Evolutionary conservation across 1,140 invertebrate genomes (phyloP).

Genomic region (Belonocnema kinseyi): DNA sequence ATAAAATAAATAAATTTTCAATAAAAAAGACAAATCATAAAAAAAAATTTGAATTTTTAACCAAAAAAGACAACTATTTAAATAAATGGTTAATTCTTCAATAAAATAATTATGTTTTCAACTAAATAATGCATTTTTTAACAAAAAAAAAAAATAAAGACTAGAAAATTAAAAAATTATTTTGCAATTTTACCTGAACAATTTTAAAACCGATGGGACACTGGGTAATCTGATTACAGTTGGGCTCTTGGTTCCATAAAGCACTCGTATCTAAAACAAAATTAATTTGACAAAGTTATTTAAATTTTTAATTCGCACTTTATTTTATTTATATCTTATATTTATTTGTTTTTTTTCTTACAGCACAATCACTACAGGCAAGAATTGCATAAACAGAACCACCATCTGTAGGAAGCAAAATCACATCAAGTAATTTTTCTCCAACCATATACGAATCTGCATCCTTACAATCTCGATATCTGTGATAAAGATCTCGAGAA

Average conservation of each 20-base stretch:
- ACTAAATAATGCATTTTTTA: too few relatives aligned
- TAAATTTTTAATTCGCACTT: not conserved
- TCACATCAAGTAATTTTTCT: slow-evolving; percentile 87
- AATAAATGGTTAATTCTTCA: too few relatives aligned
- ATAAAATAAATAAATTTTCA: too few relatives aligned
- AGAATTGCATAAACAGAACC: slow-evolving; percentile 62
- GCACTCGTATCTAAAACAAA: slow-evolving; percentile 64
- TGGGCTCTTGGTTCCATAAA: slow-evolving; percentile 68
- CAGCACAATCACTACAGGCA: slow-evolving; percentile 71
- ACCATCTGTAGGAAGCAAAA: slow-evolving; percentile 79
- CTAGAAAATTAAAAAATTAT: slow-evolving; percentile 22
- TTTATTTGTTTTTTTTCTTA: slow-evolving; percentile 46
- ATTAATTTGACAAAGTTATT: slow-evolving; percentile 3
- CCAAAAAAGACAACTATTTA: too few relatives aligned
- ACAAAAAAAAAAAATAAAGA: too few relatives aligned
- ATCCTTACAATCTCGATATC: slow-evolving; percentile 90
- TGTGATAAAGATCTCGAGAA: slow-evolving; percentile 89
- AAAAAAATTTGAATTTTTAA: too few relatives aligned
- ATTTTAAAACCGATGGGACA: slow-evolving; percentile 64
- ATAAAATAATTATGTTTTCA: too few relatives aligned
- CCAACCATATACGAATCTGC: slow-evolving; percentile 86
- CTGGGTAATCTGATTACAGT: slow-evolving; percentile 67
- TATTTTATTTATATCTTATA: slow-evolving; percentile 19
- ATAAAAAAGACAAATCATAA: too few relatives aligned
- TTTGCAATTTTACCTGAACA: slow-evolving; percentile 62